Percentiles rank a stretch among this genome's conserved stretches.
Evolutionary conservation across 2,113 vertebrate species (phyloP).

Genomic region (Heterotilapia buettikoferi): DNA sequence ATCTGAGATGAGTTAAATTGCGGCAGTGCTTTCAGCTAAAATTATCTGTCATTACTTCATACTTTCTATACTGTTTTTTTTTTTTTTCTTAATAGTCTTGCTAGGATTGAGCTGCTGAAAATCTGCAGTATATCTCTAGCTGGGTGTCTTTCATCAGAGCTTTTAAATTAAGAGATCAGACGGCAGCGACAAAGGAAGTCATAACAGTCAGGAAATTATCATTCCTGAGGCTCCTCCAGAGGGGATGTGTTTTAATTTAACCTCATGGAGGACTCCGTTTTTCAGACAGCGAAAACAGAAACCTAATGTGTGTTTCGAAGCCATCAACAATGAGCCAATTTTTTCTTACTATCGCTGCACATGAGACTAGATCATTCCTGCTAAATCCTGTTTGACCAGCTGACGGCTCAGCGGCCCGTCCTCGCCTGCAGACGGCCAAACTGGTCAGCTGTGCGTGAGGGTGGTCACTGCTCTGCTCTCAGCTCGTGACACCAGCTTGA

Average conservation of each 20-base stretch:
- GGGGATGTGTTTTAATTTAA: slow-evolving; percentile 9
- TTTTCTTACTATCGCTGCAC: background rate
- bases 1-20: slow-evolving; percentile 8
- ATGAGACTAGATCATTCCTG: slow-evolving; percentile 28
- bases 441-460: background rate
- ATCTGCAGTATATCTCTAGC: background rate
- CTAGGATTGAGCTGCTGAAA: background rate
- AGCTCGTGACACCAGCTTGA: slow-evolving; percentile 35
- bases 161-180: slow-evolving; percentile 33
- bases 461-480: background rate
- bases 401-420: slow-evolving; percentile 1
- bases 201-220: slow-evolving; percentile 8
- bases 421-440: background rate
- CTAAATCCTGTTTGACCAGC: slow-evolving; percentile 35
- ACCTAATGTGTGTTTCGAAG: background rate
- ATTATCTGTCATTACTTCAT: background rate
- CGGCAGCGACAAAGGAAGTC: background rate
- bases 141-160: background rate
- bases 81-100: background rate
- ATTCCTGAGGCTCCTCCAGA: background rate
- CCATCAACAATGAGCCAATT: background rate
- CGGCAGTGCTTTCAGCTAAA: background rate
- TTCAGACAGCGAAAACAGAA: background rate
- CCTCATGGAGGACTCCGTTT: background rate
- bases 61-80: background rate